phyloP scores from a whole-genome alignment of 2,888 invertebrate species.

The Drosophila limbata region DNA sequence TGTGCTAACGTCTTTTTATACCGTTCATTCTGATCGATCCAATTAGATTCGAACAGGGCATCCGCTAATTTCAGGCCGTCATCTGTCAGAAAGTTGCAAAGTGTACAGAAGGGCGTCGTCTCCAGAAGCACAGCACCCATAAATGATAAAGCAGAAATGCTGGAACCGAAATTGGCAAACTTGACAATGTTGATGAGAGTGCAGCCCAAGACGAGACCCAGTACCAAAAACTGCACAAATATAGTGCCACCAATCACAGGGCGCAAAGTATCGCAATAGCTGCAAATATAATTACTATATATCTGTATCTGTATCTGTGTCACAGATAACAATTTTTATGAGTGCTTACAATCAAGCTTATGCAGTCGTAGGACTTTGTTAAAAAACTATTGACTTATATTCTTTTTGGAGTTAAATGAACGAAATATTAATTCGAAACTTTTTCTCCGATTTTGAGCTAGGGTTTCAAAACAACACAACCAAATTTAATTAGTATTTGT shows the following conservation, averaged over 20 bases:
- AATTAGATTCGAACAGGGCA: conserved; percentile 75
- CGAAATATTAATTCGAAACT: too few relatives aligned
- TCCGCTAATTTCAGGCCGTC: conserved; percentile 66
- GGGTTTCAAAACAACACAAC: too few relatives aligned
- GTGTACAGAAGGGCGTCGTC: conserved; percentile 74
- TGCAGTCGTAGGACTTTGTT: too few relatives aligned
- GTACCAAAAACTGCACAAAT: conserved; percentile 74
- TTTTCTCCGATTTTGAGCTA: too few relatives aligned
- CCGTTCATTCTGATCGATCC: conserved; percentile 62
- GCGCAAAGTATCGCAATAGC: conserved; percentile 63
- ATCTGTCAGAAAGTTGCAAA: conserved; percentile 66
- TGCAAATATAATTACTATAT: conserved; percentile 21
- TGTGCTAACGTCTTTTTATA: conserved; percentile 61
- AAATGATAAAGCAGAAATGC: conserved; percentile 60
- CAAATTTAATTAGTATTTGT: too few relatives aligned
- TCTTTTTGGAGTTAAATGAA: too few relatives aligned
- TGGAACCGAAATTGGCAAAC: conserved; percentile 59
- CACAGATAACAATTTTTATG: too few relatives aligned
- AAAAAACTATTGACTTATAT: too few relatives aligned
- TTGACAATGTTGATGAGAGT: conserved; percentile 69
- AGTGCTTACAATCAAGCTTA: too few relatives aligned
- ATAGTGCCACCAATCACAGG: conserved; percentile 74
- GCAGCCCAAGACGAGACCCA: conserved; percentile 68
- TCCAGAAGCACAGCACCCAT: conserved; percentile 63
- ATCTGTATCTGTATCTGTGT: neutral